Evolutionary conservation across 2,797 vertebrate genomes (phyloP), one percentile per base, ranked within the genome.

Genomic region (Tragopan temminckii): DNA sequence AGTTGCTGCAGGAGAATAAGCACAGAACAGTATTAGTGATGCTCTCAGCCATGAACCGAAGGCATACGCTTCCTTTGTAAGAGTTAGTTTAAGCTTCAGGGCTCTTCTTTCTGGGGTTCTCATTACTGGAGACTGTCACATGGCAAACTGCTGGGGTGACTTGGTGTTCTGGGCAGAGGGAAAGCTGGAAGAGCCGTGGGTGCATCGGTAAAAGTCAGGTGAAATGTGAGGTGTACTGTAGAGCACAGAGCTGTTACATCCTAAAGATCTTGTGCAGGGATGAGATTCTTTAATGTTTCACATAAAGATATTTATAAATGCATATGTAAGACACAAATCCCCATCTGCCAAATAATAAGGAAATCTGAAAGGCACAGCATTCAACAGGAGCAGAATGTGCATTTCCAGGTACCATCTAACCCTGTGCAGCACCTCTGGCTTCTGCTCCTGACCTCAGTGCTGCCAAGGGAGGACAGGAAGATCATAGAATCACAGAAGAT

Each of bases 381-480:
- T 4, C 18, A 11, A 4, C 57, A 75, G 33, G 11, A 67, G 40
- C 45, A 23, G 36, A 29, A 5, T 21, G 20, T 15, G 0, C 36
- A 19, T 79, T 82, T 79, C 57, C 15, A 62, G 58, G 7, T 29
- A 29, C n/a, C 70, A 61, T 36, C 74, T 63, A 69, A 23, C 63
- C 16, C 61, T 6, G 1, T 19, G 20, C n/a, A 33, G 36, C 2
- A 0, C 24, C 57, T 33, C 72, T 45, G 11, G 13, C 29, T 31
- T 61, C 62, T 33, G 27, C 53, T 79, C 24, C 38, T 62, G 36
- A n/a, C 64, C 80, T 45, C 63, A n/a, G 35, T 24, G 57, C 36
- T 82, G 35, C 58, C 57, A 35, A 40, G 46, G 61, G 85, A 78
- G 29, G 46, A 25, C 27, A 62, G 48, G 13, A 53, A 71, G 48